Conservation (phyloP, 2,888 invertebrate species). For the Apodemia duryi region DNA sequence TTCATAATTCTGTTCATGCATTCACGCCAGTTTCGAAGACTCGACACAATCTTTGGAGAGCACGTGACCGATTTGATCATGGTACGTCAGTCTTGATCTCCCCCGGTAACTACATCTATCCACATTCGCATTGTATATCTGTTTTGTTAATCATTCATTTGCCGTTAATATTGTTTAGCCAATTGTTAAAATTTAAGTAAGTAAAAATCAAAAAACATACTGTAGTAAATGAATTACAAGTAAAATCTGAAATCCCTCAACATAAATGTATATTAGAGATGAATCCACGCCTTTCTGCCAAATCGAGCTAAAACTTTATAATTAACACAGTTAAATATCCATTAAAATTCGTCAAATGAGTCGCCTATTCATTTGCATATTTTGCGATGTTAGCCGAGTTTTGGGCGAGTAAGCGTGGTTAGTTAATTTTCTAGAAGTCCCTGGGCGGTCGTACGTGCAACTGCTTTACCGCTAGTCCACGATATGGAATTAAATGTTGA, state of each 20-base stretch:
- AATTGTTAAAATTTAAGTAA: no score
- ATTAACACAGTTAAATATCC: slow-evolving; percentile 67
- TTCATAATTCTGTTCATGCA: no score
- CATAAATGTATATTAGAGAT: slow-evolving; percentile 40
- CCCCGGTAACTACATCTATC: no score
- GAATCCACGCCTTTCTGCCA: slow-evolving; percentile 37
- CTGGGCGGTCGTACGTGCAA: slow-evolving; percentile 52
- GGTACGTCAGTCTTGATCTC: no score
- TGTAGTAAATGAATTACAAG: background rate
- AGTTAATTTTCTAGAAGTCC: slow-evolving; percentile 66
- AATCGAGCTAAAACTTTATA: slow-evolving; percentile 60
- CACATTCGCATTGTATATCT: no score
- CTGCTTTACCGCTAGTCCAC: slow-evolving; percentile 46
- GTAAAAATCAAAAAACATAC: no score
- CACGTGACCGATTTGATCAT: no score
- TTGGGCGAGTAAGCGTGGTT: slow-evolving; percentile 35
- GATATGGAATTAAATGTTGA: slow-evolving; percentile 74
- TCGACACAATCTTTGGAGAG: no score
- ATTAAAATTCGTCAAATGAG: slow-evolving; percentile 74
- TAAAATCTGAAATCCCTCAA: slow-evolving; percentile 29
- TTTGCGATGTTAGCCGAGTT: slow-evolving; percentile 58
- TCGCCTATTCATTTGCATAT: slow-evolving; percentile 70
- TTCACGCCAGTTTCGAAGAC: no score
- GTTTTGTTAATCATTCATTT: no score
- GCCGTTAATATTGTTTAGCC: no score